Conservation (phyloP, 35 echinoderm and acorn worm species). For the Acanthaster planci region DNA sequence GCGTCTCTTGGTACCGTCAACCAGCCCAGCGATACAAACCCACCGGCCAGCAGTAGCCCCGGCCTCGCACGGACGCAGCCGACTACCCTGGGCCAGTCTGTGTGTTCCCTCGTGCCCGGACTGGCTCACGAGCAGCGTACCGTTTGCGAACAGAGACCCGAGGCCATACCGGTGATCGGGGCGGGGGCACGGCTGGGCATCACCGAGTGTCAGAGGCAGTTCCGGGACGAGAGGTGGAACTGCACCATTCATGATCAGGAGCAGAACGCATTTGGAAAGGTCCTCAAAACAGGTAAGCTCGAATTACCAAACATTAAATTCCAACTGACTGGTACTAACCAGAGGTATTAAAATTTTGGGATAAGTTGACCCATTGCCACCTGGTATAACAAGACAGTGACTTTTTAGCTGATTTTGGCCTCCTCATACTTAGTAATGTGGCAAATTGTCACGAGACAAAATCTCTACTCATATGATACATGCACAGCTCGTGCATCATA, state of each 20-base stretch:
- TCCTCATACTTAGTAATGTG: too few relatives aligned
- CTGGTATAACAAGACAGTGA: too few relatives aligned
- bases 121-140: conserved; percentile 52
- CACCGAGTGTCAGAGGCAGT: conserved; percentile 74
- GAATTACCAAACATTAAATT: too few relatives aligned
- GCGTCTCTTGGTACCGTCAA: conserved; percentile 30
- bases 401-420: too few relatives aligned
- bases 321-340: too few relatives aligned
- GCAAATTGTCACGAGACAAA: too few relatives aligned
- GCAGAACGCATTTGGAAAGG: conserved; percentile 55
- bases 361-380: too few relatives aligned
- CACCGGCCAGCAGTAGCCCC: not conserved
- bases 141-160: conserved; percentile 55
- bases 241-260: conserved; percentile 54
- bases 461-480: too few relatives aligned
- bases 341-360: too few relatives aligned
- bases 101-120: conserved; percentile 42
- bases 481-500: too few relatives aligned
- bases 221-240: conserved; percentile 75
- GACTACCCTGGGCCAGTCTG: not conserved
- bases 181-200: conserved; percentile 73
- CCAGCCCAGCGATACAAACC: not conserved
- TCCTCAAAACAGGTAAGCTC: conserved; percentile 51
- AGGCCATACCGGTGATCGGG: conserved; percentile 57
- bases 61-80: not conserved